These are phyloP conservation scores for Aurelia aurita DNA, from an alignment of 30 jellyfish, hydroid and myxozoan species.

Conservation along the genomic window DNA sequence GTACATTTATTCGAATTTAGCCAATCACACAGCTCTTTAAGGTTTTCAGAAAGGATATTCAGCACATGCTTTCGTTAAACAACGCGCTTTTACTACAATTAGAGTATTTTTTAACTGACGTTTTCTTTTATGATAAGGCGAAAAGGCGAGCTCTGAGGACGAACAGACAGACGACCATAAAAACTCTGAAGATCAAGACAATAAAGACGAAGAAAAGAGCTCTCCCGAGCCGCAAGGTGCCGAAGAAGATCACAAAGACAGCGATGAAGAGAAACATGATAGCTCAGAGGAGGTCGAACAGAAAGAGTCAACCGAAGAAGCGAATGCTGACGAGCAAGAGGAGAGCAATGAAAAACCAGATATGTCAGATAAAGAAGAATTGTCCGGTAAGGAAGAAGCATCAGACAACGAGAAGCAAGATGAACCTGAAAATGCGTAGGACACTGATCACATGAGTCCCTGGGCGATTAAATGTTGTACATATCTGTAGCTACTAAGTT, in stretches of 20 bases:
- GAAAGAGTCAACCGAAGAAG: too few relatives aligned
- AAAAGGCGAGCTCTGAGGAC: conserved; percentile 7
- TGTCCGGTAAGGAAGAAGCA: not conserved
- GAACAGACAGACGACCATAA: conserved; percentile 15
- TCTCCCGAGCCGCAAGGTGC: conserved; percentile 11
- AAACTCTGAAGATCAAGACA: conserved; percentile 7
- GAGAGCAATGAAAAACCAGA: not conserved
- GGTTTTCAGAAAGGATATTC: too few relatives aligned
- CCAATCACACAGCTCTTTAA: too few relatives aligned
- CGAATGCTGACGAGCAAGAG: conserved; percentile 3
- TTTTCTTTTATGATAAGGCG: not conserved
- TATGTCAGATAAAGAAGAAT: not conserved
- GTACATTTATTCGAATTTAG: too few relatives aligned
- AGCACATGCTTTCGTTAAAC: not conserved
- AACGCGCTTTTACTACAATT: not conserved
- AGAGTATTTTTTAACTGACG: not conserved
- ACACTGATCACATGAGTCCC: not conserved
- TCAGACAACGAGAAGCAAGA: not conserved
- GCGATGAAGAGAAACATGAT: too few relatives aligned
- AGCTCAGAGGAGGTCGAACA: too few relatives aligned
- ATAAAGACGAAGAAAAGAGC: not conserved
- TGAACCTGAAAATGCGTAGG: conserved; percentile 11
- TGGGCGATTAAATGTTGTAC: too few relatives aligned
- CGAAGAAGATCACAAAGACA: conserved; percentile 7
- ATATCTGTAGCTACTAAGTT: too few relatives aligned